phyloP scores from a whole-genome alignment of 53 echinoderm and acorn worm species.

The Zoroaster sp. region DNA sequence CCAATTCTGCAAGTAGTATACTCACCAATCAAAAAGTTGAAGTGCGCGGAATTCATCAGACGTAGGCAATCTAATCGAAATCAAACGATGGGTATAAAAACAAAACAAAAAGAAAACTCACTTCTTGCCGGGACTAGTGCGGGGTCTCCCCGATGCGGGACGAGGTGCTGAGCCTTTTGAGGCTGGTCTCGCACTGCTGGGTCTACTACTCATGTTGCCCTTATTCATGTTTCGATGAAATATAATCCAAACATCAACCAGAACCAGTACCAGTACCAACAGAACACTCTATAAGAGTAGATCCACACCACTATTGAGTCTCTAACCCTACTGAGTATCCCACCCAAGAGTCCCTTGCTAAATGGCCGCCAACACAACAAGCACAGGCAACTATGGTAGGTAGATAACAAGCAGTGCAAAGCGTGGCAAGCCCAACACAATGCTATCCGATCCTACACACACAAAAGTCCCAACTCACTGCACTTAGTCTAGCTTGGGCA shows the following conservation, averaged over 20 bases:
- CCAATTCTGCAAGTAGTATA: no score
- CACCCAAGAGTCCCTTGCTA: not conserved
- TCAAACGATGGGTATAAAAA: not conserved
- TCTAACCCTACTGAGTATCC: not conserved
- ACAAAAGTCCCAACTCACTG: not conserved
- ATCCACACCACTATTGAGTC: not conserved
- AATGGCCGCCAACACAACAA: not conserved
- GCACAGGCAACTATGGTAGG: not conserved
- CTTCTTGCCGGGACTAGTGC: constrained; percentile 60
- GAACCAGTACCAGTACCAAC: not conserved
- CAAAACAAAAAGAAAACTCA: constrained; percentile 28
- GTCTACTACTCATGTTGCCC: constrained; percentile 46
- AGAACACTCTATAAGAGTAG: not conserved
- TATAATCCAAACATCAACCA: not conserved
- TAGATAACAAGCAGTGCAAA: not conserved
- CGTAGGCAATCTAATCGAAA: constrained; percentile 11
- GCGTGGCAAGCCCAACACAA: not conserved
- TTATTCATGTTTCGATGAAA: not conserved
- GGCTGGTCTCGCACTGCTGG: constrained; percentile 66
- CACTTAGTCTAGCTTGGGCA: not conserved
- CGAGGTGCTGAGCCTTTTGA: constrained; percentile 2
- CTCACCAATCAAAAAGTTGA: not conserved
- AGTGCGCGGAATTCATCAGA: not conserved
- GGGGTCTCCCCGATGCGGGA: constrained; percentile 34
- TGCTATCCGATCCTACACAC: not conserved